Conservation (phyloP, 2,888 invertebrate genomes). For the Laspeyria flexula region DNA sequence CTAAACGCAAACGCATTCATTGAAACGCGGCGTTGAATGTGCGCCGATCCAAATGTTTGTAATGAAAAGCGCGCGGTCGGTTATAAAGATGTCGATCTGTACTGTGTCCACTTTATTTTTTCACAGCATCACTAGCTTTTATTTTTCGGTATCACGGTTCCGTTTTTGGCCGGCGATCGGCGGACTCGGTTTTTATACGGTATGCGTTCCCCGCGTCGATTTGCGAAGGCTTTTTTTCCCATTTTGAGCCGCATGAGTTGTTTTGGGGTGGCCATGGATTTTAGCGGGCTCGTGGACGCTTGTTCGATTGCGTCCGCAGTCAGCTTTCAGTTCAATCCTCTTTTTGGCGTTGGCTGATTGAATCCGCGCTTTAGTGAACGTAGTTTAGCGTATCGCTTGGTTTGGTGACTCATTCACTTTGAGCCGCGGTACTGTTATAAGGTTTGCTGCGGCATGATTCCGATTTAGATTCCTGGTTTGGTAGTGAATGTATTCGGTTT, state of each 20-base stretch:
- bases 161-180: conserved; percentile 83
- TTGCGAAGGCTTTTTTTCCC: conserved; percentile 79
- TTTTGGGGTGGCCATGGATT: conserved; percentile 82
- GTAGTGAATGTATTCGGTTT: conserved; percentile 18
- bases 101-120: conserved; percentile 76
- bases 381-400: conserved; percentile 77
- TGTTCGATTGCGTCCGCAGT: conserved; percentile 80
- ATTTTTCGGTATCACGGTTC: conserved; percentile 85
- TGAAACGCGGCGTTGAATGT: conserved; percentile 7
- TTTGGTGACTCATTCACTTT: conserved; percentile 78
- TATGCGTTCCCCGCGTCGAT: conserved; percentile 77
- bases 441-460: conserved; percentile 53
- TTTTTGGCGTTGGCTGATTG: conserved; percentile 77
- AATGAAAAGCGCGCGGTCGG: conserved; percentile 50
- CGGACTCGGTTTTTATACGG: conserved; percentile 80
- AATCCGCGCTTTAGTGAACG: conserved; percentile 83
- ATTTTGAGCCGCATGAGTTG: conserved; percentile 78
- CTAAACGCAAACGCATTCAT: conserved; percentile 13
- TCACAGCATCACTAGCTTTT: conserved; percentile 79
- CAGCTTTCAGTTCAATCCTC: conserved; percentile 63
- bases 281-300: conserved; percentile 71
- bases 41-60: conserved; percentile 16
- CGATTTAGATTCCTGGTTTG: conserved; percentile 55
- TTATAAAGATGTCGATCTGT: conserved; percentile 72
- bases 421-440: conserved; percentile 55